Evolutionary conservation across 2,797 vertebrate species (phyloP).

Genomic region (Denticeps clupeoides): DNA sequence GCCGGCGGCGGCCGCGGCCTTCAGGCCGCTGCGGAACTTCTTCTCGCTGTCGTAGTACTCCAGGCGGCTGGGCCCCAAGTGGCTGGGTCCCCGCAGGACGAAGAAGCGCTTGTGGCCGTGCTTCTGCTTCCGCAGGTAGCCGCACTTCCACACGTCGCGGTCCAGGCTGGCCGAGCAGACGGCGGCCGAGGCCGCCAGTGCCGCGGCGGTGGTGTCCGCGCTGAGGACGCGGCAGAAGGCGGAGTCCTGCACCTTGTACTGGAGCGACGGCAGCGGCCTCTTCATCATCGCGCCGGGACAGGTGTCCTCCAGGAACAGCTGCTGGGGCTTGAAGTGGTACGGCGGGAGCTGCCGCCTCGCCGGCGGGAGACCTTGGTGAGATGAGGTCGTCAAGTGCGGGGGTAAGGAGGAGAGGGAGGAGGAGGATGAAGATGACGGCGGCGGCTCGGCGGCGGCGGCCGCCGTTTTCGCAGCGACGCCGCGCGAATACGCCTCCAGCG

Average conservation of each 20-base stretch:
- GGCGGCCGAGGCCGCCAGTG: constrained; percentile 22
- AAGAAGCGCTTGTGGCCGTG: constrained; percentile 75
- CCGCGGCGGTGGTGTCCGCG: constrained; percentile 31
- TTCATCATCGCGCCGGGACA: constrained; percentile 30
- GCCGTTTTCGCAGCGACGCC: constrained; percentile 25
- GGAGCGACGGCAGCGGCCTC: constrained; percentile 30
- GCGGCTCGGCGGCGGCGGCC: constrained; percentile 20
- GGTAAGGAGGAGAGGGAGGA: constrained; percentile 36
- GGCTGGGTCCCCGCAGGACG: constrained; percentile 59
- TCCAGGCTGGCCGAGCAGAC: constrained; percentile 27
- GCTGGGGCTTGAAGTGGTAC: constrained; percentile 31
- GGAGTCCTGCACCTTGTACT: constrained; percentile 36
- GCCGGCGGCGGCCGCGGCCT: constrained; percentile 50
- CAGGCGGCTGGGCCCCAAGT: constrained; percentile 59
- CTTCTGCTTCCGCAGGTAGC: constrained; percentile 72
- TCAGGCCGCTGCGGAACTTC: constrained; percentile 64
- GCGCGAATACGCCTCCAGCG: constrained; percentile 24
- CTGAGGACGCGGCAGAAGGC: constrained; percentile 34
- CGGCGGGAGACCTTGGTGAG: constrained; percentile 20
- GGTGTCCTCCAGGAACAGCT: constrained; percentile 29
- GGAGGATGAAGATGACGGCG: constrained; percentile 25
- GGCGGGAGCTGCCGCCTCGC: constrained; percentile 34
- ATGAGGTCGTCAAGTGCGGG: constrained; percentile 28
- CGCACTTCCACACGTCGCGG: constrained; percentile 67
- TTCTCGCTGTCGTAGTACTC: constrained; percentile 83